Evolutionary conservation across 1,140 invertebrate species (phyloP), one percentile per base, ranked within the genome.

Genomic region (Akabosia matsudoensis): DNA sequence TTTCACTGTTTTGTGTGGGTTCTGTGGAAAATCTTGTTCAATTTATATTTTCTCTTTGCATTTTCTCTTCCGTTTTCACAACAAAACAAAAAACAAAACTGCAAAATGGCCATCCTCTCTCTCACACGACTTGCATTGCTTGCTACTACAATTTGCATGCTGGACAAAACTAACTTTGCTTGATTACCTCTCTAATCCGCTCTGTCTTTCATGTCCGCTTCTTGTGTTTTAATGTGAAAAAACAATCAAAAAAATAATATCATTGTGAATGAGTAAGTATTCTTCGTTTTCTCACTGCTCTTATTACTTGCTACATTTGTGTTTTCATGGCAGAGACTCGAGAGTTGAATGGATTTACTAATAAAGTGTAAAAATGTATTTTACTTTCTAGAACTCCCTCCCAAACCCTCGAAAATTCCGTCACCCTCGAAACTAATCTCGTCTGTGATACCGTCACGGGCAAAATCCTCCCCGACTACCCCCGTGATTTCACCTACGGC

Each of bases 361-460:
- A n/a, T n/a, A n/a, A n/a, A n/a, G n/a, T n/a, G n/a, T n/a, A n/a
- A n/a, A n/a, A n/a, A n/a, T n/a, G n/a, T n/a, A n/a, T n/a, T 78
- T 51, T 52, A 56, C 24, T 78, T 77, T 45, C 78, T n/a, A 84
- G 85, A 83, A 82, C 77, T 86, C 64, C 84, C 84, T 37, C 85
- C 85, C 24, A 85, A 86, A 83, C 85, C 85, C n/a, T 75, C 80
- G 28, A 81, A 81, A 78, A 78, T 80, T 64, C 79, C 79, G 22
- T 80, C 81, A 22, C 77, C 81, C 22, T 79, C 81, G 18, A 82
- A 82, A 82, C 73, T 71, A 26, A 34, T 51, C 30, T 76, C 70
- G 22, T 56, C 51, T 64, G 30, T 61, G 14, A 14, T 61, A n/a
- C 4, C 24, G 54, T 61, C 13, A 14, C 54, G 7, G 7, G 24